These are phyloP conservation scores for Temnothorax rugatulus DNA, from an alignment of 2,888 invertebrate species.

Conservation along the genomic window DNA sequence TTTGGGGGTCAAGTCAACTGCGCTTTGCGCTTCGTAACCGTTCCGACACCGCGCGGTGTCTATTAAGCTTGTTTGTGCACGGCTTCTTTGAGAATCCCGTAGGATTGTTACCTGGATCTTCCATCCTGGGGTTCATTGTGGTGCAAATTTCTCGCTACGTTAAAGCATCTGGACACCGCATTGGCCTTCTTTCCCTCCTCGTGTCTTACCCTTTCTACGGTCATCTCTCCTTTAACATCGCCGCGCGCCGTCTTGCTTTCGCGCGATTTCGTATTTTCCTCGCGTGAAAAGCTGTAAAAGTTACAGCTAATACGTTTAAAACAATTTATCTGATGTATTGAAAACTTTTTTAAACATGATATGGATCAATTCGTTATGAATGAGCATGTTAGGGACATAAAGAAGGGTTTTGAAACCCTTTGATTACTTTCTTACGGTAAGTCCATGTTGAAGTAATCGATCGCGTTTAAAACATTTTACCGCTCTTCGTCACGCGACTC, in stretches of 20 bases:
- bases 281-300: neutral
- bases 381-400: too few relatives aligned
- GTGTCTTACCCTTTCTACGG: neutral
- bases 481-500: neutral
- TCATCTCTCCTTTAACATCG: neutral
- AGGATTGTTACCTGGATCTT: neutral
- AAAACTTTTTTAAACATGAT: neutral
- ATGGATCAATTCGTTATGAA: too few relatives aligned
- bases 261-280: constrained; percentile 8
- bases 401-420: too few relatives aligned
- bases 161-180: neutral
- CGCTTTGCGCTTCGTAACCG: neutral
- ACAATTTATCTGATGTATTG: neutral
- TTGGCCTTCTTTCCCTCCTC: too few relatives aligned
- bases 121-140: too few relatives aligned
- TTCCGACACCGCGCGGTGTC: too few relatives aligned
- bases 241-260: constrained; percentile 21
- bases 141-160: constrained; percentile 10
- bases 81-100: neutral
- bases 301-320: neutral
- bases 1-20: neutral
- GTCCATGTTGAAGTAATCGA: neutral
- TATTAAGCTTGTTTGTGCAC: neutral
- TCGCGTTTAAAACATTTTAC: neutral
- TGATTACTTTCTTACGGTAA: too few relatives aligned